Evolutionary conservation across 2,888 invertebrate species (phyloP).

Genomic region (Drosophila phalerata): DNA sequence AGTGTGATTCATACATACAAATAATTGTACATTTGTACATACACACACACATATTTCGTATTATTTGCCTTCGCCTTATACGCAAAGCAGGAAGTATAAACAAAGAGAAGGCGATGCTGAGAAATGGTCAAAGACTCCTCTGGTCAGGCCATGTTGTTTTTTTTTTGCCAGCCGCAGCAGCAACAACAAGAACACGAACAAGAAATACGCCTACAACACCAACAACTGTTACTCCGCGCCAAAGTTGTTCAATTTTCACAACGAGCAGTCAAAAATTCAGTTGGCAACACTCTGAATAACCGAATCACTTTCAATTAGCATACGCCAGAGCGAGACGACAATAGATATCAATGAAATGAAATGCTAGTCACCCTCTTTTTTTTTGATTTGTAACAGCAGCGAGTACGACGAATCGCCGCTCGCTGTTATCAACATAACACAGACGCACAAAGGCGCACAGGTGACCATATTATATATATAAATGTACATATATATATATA

Average conservation of each 20-base stretch:
- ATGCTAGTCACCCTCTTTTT: constrained; percentile 36
- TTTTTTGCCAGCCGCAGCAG: constrained; percentile 33
- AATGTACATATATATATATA: background rate
- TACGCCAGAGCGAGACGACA: constrained; percentile 53
- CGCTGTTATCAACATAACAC: constrained; percentile 68
- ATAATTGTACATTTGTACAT: constrained; percentile 4
- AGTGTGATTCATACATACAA: constrained; percentile 31
- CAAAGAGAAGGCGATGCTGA: constrained; percentile 41
- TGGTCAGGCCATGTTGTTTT: constrained; percentile 49
- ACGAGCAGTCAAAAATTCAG: constrained; percentile 49
- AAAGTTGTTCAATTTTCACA: constrained; percentile 55
- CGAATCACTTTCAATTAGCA: constrained; percentile 38
- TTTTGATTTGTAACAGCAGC: constrained; percentile 27
- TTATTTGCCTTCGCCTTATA: constrained; percentile 22
- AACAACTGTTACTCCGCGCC: constrained; percentile 65
- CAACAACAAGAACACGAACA: constrained; percentile 13
- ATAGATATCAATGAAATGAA: constrained; percentile 21
- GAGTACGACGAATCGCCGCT: constrained; percentile 49
- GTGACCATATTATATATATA: constrained; percentile 18
- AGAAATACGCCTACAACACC: constrained; percentile 42
- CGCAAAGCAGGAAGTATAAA: constrained; percentile 52
- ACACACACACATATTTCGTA: background rate
- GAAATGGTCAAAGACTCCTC: constrained; percentile 46
- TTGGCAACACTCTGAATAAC: constrained; percentile 71
- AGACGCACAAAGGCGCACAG: constrained; percentile 21